Conservation (phyloP, 2,797 vertebrate species). For the Mormyrops attenuatus region DNA sequence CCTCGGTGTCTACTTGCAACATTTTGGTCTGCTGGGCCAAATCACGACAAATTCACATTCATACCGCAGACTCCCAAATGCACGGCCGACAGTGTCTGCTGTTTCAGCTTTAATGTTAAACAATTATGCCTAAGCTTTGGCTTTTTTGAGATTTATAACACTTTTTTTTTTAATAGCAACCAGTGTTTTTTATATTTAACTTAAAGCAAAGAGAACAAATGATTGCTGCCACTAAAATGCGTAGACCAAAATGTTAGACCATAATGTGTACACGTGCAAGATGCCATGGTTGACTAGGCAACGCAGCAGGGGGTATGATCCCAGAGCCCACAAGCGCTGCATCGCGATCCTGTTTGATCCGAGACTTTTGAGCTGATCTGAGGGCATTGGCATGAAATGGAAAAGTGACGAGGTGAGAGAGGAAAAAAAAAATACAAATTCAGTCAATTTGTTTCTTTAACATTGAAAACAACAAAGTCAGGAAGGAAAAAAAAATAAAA, state of each 20-base stretch:
- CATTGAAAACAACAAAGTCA: conserved; percentile 41
- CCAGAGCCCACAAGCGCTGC: not conserved
- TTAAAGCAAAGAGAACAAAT: not conserved
- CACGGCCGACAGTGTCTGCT: not conserved
- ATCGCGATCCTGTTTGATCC: not conserved
- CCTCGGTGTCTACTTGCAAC: conserved; percentile 28
- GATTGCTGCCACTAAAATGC: conserved; percentile 5
- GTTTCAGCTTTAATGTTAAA: not conserved
- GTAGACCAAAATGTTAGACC: not conserved
- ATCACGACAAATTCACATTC: conserved; percentile 45
- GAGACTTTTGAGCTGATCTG: not conserved
- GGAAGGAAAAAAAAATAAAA: conserved; percentile 38
- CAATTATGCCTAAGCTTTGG: conserved; percentile 9
- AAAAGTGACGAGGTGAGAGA: conserved; percentile 41
- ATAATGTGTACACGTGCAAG: not conserved
- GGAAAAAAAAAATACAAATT: conserved; percentile 44
- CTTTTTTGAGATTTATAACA: not conserved
- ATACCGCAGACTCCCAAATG: conserved; percentile 29
- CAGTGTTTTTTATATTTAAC: conserved; percentile 18
- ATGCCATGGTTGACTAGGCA: not conserved
- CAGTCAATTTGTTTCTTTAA: conserved; percentile 63
- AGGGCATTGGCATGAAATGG: conserved; percentile 39
- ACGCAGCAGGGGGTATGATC: not conserved
- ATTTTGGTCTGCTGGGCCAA: conserved; percentile 30
- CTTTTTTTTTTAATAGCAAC: conserved; percentile 11